Base-by-base conservation (phyloP, 2,888 invertebrate genomes). In the Nemotelus pantherinus region DNA sequence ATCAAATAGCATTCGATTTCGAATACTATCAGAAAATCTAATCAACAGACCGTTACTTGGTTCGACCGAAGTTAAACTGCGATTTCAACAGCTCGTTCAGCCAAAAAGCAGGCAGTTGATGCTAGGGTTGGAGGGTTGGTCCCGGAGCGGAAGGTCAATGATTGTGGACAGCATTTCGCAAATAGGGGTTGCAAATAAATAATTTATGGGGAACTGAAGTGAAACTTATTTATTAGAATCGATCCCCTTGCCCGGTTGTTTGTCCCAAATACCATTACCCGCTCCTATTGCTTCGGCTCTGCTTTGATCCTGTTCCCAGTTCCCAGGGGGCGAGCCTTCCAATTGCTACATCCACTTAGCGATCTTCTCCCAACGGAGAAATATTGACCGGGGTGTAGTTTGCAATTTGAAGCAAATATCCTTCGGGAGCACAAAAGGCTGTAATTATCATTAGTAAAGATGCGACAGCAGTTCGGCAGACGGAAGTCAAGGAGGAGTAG, bases 131-230 rank as follows among this genome's bases (percentile, higher is more conserved):
- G 53, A 53, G 7, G 53, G 10, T 7, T 10, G 7, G 10, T 7
- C 53, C 53, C 6, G 53, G 53, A 41, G 39, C 41, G 5, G 10
- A 57, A 57, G 43, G 9, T 63, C 25, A 6, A 1, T 39, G 63
- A 41, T 43, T 41, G 43, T 41, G 63, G 41, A 63, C 63, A 53
- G 10, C 53, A 63, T 41, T 63, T 41, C 43, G 25, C 63, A 63
- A 63, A 43, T 9, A n/a, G 25, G 58, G 58, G 60, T 41, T 44
- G 44, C 53, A 76, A 76, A 78, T 78, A 78, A 76, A 78, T 78
- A 78, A 78, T 78, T 78, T 78, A 78, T 78, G 71, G 76, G 57
- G 48, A 70, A 71, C 57, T 78, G 78, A 76, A 78, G 78, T 78
- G 78, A 76, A 78, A 76, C 78, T 78, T 78, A 76, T 78, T 78